Conservation (phyloP, 1,140 invertebrate genomes). For the Drosophila willistoni region DNA sequence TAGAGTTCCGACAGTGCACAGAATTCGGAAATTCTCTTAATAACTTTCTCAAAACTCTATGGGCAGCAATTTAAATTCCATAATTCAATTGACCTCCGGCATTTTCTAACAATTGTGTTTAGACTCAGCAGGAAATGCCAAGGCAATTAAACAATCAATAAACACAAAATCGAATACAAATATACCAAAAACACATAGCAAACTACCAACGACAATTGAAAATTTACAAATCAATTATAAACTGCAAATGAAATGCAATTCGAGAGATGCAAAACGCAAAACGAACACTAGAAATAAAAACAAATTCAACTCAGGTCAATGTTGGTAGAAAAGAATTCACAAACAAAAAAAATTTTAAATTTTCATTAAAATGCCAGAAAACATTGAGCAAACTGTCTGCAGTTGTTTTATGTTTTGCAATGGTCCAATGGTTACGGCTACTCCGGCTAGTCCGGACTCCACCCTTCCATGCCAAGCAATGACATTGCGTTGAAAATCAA, state of each 20-base stretch:
- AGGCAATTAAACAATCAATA: conserved; percentile 28
- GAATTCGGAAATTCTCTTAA: neutral
- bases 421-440: neutral
- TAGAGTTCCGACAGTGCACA: neutral
- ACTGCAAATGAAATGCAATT: conserved; percentile 36
- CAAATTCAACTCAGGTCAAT: conserved; percentile 29
- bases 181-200: conserved; percentile 9
- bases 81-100: conserved; percentile 1
- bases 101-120: neutral
- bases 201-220: neutral
- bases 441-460: neutral
- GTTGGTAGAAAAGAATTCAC: neutral
- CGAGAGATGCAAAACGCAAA: neutral
- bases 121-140: conserved; percentile 17
- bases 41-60: neutral
- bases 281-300: neutral
- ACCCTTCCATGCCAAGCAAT: conserved; percentile 6
- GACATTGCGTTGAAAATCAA: conserved; percentile 61
- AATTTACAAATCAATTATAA: conserved; percentile 48
- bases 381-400: conserved; percentile 21
- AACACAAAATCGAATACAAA: conserved; percentile 7
- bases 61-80: neutral
- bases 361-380: conserved; percentile 39
- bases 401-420: conserved; percentile 11
- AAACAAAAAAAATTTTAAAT: conserved; percentile 18